Evolutionary conservation across 2,113 vertebrate species (phyloP).

Genomic region (Beaufortia kweichowensis): DNA sequence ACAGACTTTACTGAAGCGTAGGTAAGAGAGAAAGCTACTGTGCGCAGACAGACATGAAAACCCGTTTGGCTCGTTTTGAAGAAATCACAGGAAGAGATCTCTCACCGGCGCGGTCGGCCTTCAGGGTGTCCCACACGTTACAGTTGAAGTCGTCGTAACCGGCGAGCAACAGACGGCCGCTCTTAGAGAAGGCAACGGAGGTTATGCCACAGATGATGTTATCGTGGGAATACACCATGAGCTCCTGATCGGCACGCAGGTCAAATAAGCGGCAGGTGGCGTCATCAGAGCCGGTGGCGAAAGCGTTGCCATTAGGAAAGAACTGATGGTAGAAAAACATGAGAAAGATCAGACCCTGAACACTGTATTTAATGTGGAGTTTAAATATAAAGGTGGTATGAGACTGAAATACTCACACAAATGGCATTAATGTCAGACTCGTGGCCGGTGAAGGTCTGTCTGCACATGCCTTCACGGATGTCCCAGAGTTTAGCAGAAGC

Average conservation of each 20-base stretch:
- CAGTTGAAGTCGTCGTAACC: constrained; percentile 99
- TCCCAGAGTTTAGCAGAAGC: constrained; percentile 99
- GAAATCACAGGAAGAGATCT: not conserved
- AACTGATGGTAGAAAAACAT: constrained; percentile 71
- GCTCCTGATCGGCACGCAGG: constrained; percentile 96
- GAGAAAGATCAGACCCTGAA: too few species aligned
- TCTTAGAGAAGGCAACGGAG: constrained; percentile 99
- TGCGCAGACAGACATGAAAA: not conserved
- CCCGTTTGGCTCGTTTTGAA: not conserved
- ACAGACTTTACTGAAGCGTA: not conserved
- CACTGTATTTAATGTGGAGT: too few species aligned
- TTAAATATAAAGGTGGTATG: too few species aligned
- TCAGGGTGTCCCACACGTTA: constrained; percentile 98
- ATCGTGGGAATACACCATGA: constrained; percentile 98
- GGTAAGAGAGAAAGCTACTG: not conserved
- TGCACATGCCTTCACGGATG: constrained; percentile 98
- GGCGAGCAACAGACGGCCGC: constrained; percentile 93
- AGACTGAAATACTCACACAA: constrained; percentile 82
- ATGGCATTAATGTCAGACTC: constrained; percentile 99
- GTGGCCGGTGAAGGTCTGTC: constrained; percentile 98
- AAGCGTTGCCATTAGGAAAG: constrained; percentile 98
- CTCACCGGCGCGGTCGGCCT: constrained; percentile 94
- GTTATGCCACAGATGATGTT: constrained; percentile 99
- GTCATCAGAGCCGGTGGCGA: constrained; percentile 97
- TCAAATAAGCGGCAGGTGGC: constrained; percentile 98